A percentile compares a stretch with the other conserved stretches of the same genome.
Conservation (phyloP, 2,888 invertebrate genomes). For the Acronicta psi region DNA sequence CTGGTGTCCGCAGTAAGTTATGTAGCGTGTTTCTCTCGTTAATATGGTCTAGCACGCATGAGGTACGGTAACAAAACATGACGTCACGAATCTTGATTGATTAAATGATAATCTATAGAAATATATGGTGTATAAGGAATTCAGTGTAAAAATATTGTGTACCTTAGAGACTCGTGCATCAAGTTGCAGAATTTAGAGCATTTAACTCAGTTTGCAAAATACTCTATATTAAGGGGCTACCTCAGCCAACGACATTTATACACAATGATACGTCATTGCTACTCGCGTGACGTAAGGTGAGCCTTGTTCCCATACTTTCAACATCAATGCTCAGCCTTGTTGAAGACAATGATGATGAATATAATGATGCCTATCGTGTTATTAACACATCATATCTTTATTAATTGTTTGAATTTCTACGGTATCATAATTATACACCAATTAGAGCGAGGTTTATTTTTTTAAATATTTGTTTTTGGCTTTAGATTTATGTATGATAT, state of each 20-base stretch:
- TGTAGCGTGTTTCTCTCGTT: conserved; percentile 10
- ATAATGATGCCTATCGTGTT: conserved; percentile 53
- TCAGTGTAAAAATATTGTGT: too few species aligned
- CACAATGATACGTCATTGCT: conserved; percentile 9
- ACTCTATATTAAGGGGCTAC: too few species aligned
- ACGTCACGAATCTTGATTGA: neutral
- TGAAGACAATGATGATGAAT: conserved; percentile 60
- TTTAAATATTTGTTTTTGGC: conserved; percentile 4
- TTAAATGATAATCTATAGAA: neutral
- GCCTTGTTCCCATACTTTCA: conserved; percentile 58
- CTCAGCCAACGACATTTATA: neutral
- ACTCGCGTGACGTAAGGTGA: conserved; percentile 58
- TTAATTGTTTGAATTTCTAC: conserved; percentile 27
- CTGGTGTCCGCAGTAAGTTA: conserved; percentile 21
- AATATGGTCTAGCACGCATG: neutral
- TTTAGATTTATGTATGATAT: conserved; percentile 5
- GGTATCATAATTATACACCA: conserved; percentile 19
- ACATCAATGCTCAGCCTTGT: conserved; percentile 61
- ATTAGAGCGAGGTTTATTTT: conserved; percentile 16
- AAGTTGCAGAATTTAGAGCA: too few species aligned
- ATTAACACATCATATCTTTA: conserved; percentile 44
- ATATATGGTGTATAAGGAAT: neutral
- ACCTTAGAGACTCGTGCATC: too few species aligned
- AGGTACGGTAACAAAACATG: neutral
- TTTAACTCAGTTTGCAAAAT: too few species aligned